Conservation (phyloP, 2,888 invertebrate species). For the Bombylius discolor region DNA sequence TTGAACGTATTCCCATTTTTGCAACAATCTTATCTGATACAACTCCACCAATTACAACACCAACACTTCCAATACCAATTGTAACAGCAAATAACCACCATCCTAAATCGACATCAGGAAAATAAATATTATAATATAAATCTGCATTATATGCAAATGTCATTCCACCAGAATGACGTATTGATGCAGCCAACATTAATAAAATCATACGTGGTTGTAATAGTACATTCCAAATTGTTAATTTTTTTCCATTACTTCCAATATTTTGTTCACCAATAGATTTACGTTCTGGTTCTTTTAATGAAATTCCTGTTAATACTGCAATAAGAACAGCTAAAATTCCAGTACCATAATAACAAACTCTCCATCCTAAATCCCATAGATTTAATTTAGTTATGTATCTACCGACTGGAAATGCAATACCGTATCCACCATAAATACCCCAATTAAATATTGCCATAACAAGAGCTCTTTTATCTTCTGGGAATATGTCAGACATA, state of each 20-base stretch:
- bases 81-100: slow-evolving; percentile 85
- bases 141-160: slow-evolving; percentile 86
- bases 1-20: slow-evolving; percentile 70
- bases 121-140: slow-evolving; percentile 74
- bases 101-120: slow-evolving; percentile 77
- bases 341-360: slow-evolving; percentile 70
- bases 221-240: slow-evolving; percentile 63
- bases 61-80: slow-evolving; percentile 61
- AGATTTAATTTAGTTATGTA: slow-evolving; percentile 64
- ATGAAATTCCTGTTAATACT: slow-evolving; percentile 55
- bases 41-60: slow-evolving; percentile 56
- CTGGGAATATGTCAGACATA: slow-evolving; percentile 66
- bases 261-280: slow-evolving; percentile 53
- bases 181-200: slow-evolving; percentile 73
- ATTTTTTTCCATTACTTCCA: slow-evolving; percentile 40
- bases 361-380: slow-evolving; percentile 69
- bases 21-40: slow-evolving; percentile 78
- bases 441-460: slow-evolving; percentile 94
- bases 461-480: slow-evolving; percentile 70
- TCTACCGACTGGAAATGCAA: slow-evolving; percentile 82
- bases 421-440: slow-evolving; percentile 85
- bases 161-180: slow-evolving; percentile 81
- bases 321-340: slow-evolving; percentile 60
- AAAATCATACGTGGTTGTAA: slow-evolving; percentile 64
- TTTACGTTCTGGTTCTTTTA: slow-evolving; percentile 62